Evolutionary conservation across 2,888 invertebrate species (phyloP), one percentile per base, ranked within the genome.

Genomic region (Stenurella melanura): DNA sequence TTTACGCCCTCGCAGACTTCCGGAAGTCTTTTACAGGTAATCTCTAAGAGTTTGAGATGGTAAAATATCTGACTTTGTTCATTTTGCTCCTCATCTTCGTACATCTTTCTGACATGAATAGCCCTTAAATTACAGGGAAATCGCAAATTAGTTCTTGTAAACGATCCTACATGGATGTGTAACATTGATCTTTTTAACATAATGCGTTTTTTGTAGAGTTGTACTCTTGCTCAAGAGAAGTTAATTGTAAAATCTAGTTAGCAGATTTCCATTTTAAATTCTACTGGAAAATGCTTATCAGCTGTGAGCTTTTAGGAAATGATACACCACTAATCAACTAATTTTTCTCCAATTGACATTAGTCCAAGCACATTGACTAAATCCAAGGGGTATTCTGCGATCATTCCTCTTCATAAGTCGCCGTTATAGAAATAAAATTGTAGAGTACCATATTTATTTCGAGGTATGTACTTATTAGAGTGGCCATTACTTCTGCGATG

Each of bases 71-170:
- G 19, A 21, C 18, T 64, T 64, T 64, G 15, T 38, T 42, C 42
- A 2, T 64, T 64, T 64, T 15, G 11, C 18, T 34, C 15, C 64
- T 34, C 54, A 17, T 54, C 17, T 68, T 19, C 68, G 19, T 38
- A 34, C 19, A 18, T 50, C 42, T 68, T 68, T 68, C 11, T 26
- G 42, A 68, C 68, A 68, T 50, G 17, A 68, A 68, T 68, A 50
- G 68, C 11, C 42, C 54, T 54, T 50, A 68, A 68, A 50, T 68
- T 38, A 50, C 42, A 50, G 3, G 54, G 54, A 68, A 68, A 50
- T 50, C 9, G 68, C 42, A 19, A n/a, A 11, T 21, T 21, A 54
- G 21, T 54, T 26, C 12, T 54, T 68, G 9, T 18, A 68, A 68
- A 68, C 11, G 10, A 18, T 11, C 58, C 15, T 58, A 21, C 21